Conservation (phyloP, 2,797 vertebrate species). For the Artibeus jamaicensis region DNA sequence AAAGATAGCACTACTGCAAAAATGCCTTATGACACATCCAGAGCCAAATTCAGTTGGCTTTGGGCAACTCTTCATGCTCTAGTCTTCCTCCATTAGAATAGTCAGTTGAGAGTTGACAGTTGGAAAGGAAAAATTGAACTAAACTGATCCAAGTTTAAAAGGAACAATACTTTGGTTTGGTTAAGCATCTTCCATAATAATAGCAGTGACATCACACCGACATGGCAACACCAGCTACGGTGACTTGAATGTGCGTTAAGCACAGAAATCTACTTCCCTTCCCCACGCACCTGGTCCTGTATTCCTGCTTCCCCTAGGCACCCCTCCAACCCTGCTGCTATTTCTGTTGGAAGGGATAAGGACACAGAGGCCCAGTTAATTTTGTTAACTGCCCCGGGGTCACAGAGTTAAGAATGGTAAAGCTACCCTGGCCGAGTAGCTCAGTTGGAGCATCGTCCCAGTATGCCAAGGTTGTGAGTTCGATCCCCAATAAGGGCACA, state of each 20-base stretch:
- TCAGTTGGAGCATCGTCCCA: not conserved
- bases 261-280: not conserved
- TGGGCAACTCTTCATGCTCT: not conserved
- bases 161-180: not conserved
- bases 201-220: not conserved
- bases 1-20: not conserved
- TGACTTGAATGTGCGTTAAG: not conserved
- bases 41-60: not conserved
- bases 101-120: not conserved
- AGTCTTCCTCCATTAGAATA: not conserved
- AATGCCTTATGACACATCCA: not conserved
- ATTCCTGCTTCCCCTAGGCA: not conserved
- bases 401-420: not conserved
- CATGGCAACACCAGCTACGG: not conserved
- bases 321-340: not conserved
- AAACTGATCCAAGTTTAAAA: not conserved
- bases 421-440: not conserved
- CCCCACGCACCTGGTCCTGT: fast-evolving
- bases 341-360: not conserved
- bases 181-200: not conserved
- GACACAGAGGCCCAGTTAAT: not conserved
- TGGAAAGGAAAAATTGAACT: not conserved
- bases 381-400: not conserved
- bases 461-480: not conserved
- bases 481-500: not conserved